Base-by-base conservation (phyloP, 2,797 vertebrate genomes). In the Chelmon rostratus region DNA sequence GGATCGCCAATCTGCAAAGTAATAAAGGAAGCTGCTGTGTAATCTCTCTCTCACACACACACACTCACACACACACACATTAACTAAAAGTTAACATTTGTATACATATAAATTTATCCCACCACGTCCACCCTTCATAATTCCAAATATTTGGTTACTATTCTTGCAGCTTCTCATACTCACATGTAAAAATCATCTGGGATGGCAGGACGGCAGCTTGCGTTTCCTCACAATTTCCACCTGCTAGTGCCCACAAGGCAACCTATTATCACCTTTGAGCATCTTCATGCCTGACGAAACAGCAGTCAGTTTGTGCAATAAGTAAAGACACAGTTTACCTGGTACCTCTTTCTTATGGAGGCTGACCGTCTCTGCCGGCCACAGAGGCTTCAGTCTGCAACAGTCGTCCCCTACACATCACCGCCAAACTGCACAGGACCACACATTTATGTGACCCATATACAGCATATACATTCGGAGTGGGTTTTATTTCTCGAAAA, bases 1-100 rank as follows among this genome's bases (percentile, higher is more conserved):
- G 46, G 73, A 38, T 78, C 38, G 68, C 18, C 76, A 79, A 75
- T 81, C 54, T 73, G 62, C 53, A 73, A 74, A 79, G 71, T 76
- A 82, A 87, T 77, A 72, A 70, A 80, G 44, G 46, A 4, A 64
- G 50, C 25, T 50, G 40, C n/a, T 62, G 42, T 52, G 65, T 81
- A 49, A 76, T 38, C 61, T 44, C 19, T 35, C 28, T 25, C 18
- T 19, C 11, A 38, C 42, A 16, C 21, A 63, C n/a, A 23, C 11
- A 38, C 42, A 16, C 21, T 63, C 16, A 54, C 25, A 52, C 12
- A 49, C 40, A 59, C 62, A 64, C 37, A 54, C 16, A 40, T 11
- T 42, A 13, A 42, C 11, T 42, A 13, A 42, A 9, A 49, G 70
- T 12, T 19, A 31, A 54, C 37, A 74, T 61, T 15, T 44, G 71